Conservation (phyloP, 2,888 invertebrate genomes). For the Pammene aurita region DNA sequence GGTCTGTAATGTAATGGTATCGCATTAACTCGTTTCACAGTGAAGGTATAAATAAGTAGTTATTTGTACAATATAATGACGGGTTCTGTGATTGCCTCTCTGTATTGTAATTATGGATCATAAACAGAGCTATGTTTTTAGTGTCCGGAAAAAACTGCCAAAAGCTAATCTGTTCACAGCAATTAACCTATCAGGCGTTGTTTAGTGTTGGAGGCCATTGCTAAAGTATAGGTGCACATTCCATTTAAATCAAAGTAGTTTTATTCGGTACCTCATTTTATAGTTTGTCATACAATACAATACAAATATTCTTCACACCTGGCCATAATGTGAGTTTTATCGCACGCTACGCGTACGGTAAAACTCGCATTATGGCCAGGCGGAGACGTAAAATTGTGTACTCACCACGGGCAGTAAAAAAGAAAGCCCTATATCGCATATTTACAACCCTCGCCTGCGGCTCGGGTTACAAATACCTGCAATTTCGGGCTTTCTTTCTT, state of each 20-base stretch:
- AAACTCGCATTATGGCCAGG: no score
- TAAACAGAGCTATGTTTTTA: slow-evolving; percentile 72
- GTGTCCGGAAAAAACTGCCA: slow-evolving; percentile 72
- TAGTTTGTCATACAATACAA: no score
- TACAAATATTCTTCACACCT: no score
- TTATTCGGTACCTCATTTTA: slow-evolving; percentile 1
- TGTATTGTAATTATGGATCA: slow-evolving; percentile 79
- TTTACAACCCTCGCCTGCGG: no score
- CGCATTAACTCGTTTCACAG: slow-evolving; percentile 65
- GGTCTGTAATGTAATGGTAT: slow-evolving; percentile 52
- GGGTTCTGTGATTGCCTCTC: slow-evolving; percentile 76
- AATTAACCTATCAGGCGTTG: slow-evolving; percentile 80
- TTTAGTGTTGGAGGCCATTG: slow-evolving; percentile 75
- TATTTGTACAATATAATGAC: slow-evolving; percentile 80
- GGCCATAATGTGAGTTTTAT: no score
- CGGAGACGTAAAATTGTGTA: no score
- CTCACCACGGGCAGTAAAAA: no score
- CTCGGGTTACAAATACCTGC: no score
- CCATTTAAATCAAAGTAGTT: slow-evolving; percentile 40
- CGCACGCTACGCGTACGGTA: no score
- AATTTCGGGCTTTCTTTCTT: no score
- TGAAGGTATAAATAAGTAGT: slow-evolving; percentile 73
- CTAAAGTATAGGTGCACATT: slow-evolving; percentile 62
- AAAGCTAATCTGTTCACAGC: slow-evolving; percentile 77
- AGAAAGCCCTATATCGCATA: no score